These are phyloP conservation scores for Atethmia centrago DNA, from an alignment of 2,888 invertebrate species.

Conservation along the genomic window DNA sequence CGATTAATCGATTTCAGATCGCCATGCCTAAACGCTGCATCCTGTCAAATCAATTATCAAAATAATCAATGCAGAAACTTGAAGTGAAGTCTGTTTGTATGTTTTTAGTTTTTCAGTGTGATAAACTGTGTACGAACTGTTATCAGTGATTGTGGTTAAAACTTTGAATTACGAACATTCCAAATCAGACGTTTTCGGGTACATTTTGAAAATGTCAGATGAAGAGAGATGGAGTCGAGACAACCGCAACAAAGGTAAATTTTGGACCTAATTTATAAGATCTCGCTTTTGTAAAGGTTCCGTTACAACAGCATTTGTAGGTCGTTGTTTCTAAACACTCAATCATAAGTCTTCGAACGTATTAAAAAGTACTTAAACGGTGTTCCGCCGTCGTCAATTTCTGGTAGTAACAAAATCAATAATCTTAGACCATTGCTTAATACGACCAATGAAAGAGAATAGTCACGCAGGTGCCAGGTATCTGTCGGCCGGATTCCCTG, in stretches of 20 bases:
- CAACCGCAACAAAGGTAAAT: constrained; percentile 44
- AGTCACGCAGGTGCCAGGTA: no score
- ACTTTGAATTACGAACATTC: background rate
- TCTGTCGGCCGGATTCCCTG: background rate
- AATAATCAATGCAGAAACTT: background rate
- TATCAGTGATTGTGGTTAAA: background rate
- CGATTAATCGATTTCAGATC: no score
- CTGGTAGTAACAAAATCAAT: constrained; percentile 19
- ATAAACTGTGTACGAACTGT: background rate
- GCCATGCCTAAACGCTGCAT: no score
- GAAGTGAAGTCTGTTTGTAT: background rate
- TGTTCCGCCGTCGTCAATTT: background rate
- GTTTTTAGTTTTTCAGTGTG: background rate
- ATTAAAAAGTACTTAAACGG: background rate
- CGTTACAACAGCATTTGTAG: background rate
- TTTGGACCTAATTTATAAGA: no score
- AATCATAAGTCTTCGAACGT: background rate
- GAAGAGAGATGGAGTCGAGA: constrained; percentile 52
- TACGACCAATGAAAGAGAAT: background rate
- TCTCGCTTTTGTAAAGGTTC: background rate
- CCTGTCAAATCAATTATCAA: no score
- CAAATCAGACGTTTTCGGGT: background rate
- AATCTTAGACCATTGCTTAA: background rate
- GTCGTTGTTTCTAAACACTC: background rate
- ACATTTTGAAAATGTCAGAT: constrained; percentile 44